Base-by-base conservation (phyloP, 2,888 invertebrate genomes). In the Seira sanloemensis region DNA sequence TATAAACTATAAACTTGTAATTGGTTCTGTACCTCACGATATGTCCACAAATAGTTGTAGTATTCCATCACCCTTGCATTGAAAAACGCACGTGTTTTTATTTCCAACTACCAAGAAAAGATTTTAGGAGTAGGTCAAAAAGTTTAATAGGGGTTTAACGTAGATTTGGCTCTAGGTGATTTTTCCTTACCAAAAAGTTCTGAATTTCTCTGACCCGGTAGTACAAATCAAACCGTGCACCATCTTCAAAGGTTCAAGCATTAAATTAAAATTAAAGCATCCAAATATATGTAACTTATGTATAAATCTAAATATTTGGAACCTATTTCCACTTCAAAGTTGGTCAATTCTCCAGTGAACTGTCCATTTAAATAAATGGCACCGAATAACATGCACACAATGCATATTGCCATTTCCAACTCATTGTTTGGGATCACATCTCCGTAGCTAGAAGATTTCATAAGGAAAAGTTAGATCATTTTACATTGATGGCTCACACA, bases 171-270 rank as follows among this genome's bases (percentile, higher is more conserved):
- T 18, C 7, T 19, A 62, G 5, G 1, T 69, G 23, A n/a, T 25
- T 7, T 54, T 50, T 46, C 4, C 74, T 78, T 81, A 87, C 86
- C 50, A 89, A 58, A 18, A 80, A 54, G 1, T 80, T 78, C 18
- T 67, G 19, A 24, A 89, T 88, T 72, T 79, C 83, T 19, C 68
- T 27, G 9, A 89, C 69, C 4, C 89, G 79, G 37, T 84, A 86
- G 46, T 86, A 88, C 23, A 88, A 76, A 76, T 89, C 89, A 65
- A 87, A 89, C 50, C 89, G 58, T n/a, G 88, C 88, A 16, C 88
- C 89, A 69, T 89, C 89, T 26, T 18, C 1, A 69, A 37, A 7
- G 37, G 37, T 37, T 37, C 37, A 37, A 37, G 12, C n/a, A n/a
- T n/a, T n/a, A n/a, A n/a, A n/a, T n/a, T n/a, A n/a, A 23, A 66